These are phyloP conservation scores for Rhyacophila brunnea DNA, from an alignment of 1,140 invertebrate species.

Conservation along the genomic window DNA sequence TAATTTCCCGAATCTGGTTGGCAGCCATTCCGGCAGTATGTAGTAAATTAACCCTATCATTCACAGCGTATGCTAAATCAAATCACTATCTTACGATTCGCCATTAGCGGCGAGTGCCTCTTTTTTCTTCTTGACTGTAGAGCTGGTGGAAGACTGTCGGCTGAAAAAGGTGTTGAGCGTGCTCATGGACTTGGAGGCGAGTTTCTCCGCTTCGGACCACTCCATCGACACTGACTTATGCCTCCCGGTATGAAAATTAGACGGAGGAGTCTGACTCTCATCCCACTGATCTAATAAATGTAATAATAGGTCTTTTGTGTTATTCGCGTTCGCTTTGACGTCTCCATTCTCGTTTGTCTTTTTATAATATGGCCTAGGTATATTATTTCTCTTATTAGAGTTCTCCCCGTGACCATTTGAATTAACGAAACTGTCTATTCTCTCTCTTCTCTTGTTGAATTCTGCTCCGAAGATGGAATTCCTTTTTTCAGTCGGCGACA, in stretches of 20 bases:
- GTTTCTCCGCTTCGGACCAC: constrained; percentile 55
- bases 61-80: no score
- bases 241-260: constrained; percentile 42
- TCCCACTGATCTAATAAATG: constrained; percentile 74
- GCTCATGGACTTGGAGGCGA: constrained; percentile 61
- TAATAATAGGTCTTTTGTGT: constrained; percentile 69
- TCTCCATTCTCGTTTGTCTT: constrained; percentile 45
- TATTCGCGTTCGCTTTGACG: constrained; percentile 54
- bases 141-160: constrained; percentile 59
- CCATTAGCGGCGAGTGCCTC: constrained; percentile 30
- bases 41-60: no score
- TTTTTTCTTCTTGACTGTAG: constrained; percentile 50
- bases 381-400: constrained; percentile 16
- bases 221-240: constrained; percentile 59
- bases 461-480: constrained; percentile 57
- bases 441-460: constrained; percentile 48
- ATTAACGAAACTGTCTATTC: constrained; percentile 47
- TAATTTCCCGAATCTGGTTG: no score
- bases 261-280: constrained; percentile 45
- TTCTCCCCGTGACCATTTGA: constrained; percentile 9
- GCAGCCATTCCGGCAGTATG: no score
- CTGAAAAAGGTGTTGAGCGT: constrained; percentile 68
- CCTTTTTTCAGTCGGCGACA: constrained; percentile 56
- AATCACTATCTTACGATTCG: no score
- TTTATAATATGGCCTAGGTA: constrained; percentile 47